Evolutionary conservation across 2,113 vertebrate species (phyloP).

Genomic region (Protobothrops mucrosquamatus): DNA sequence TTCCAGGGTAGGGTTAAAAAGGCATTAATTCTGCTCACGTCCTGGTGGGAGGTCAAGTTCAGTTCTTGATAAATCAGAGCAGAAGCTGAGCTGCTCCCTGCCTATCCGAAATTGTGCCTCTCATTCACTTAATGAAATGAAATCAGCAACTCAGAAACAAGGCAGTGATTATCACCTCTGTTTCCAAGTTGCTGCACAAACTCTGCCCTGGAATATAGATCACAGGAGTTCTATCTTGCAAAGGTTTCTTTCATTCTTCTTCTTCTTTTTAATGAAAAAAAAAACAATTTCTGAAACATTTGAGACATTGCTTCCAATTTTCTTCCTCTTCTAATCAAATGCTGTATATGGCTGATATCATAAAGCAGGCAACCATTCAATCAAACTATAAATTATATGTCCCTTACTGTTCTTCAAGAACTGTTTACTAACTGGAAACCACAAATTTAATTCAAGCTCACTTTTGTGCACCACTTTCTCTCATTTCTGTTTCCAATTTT

Average conservation of each 20-base stretch:
- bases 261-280: background rate
- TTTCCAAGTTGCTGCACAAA: background rate
- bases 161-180: background rate
- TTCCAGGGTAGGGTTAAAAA: slow-evolving; percentile 6
- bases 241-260: background rate
- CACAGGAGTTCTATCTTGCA: background rate
- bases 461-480: background rate
- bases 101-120: background rate
- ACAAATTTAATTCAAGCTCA: background rate
- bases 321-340: background rate
- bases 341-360: too few species aligned
- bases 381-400: background rate
- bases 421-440: background rate
- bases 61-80: background rate
- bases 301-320: too few species aligned
- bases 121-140: background rate
- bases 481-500: background rate
- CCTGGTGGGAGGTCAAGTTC: background rate
- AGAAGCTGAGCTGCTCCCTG: background rate
- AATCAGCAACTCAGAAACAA: background rate
- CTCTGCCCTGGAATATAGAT: background rate
- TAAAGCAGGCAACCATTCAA: background rate
- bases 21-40: background rate
- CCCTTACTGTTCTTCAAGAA: background rate
- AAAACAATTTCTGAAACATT: background rate